phyloP scores from a whole-genome alignment of 2,797 vertebrate species.

The Enteromius paludinosus region DNA sequence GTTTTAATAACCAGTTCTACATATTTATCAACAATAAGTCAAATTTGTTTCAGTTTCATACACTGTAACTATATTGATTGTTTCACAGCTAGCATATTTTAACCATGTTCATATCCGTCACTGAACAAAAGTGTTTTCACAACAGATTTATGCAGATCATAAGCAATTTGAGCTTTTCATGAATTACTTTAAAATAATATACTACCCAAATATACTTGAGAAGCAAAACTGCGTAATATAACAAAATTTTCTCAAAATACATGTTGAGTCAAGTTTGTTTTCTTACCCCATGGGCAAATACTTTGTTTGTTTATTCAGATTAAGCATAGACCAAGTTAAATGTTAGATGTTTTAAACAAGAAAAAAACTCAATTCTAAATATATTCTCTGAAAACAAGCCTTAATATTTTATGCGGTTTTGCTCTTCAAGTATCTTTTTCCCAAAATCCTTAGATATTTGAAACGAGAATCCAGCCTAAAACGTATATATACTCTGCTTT shows the following conservation, averaged over 20 bases:
- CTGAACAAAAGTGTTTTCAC: not conserved
- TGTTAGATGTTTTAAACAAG: constrained; percentile 14
- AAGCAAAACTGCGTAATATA: not conserved
- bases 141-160: not conserved
- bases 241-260: constrained; percentile 4
- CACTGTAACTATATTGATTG: not conserved
- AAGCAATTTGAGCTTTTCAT: not conserved
- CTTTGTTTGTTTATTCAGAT: not conserved
- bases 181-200: not conserved
- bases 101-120: not conserved
- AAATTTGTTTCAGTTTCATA: not conserved
- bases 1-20: not conserved
- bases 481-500: not conserved
- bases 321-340: not conserved
- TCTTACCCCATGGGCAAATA: constrained; percentile 2
- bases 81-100: not conserved
- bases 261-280: not conserved
- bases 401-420: constrained; percentile 22
- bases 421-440: not conserved
- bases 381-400: constrained; percentile 4
- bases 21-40: not conserved
- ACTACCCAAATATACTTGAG: not conserved
- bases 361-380: not conserved
- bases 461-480: not conserved
- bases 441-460: not conserved